Base-by-base conservation (phyloP, 2,113 vertebrate species). In the Orthonyx spaldingii region DNA sequence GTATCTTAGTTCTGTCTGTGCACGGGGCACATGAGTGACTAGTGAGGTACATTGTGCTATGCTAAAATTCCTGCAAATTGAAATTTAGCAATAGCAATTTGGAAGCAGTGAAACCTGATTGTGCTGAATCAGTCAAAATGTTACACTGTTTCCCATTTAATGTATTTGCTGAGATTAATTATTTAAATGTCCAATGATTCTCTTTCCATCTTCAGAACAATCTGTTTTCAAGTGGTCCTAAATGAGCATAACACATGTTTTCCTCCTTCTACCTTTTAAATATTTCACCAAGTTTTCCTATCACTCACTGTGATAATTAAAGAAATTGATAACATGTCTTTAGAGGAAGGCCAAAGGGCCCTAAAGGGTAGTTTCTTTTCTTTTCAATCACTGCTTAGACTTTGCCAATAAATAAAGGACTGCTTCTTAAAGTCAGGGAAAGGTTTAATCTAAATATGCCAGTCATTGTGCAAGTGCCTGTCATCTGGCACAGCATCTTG, bases 71-170 rank as follows among this genome's bases (percentile, higher is more conserved):
- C 79, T 96, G 89, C 95, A 87, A 96, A 85, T 76, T 90, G 84
- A 65, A 94, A 94, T 97, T 97, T 96, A 91, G 95, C 94, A 96
- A 76, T 16, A 72, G 82, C 76, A 93, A 88, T 96, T 94, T 94
- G 89, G 87, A 97, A 96, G 83, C 90, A 87, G 79, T 77, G 69
- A 83, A 95, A 95, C 78, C 95, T 92, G 93, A 76, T 95, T 97
- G 93, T 96, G 96, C 94, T 96, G 93, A 98, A 95, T 97, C 93
- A 92, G 92, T 97, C 91, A 96, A 93, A 97, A 97, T 79, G 78
- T 94, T 97, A 87, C 84, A 76, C 65, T 76, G 39, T 42, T 95
- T 95, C 39, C 10, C 64, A 44, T 96, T 87, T 96, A 96, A 97
- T 91, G 90, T 94, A 76, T 96, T 96, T 97, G 60, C 55, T 79